phyloP scores from a whole-genome alignment of 1,140 invertebrate species.

The Lycorma delicatula region DNA sequence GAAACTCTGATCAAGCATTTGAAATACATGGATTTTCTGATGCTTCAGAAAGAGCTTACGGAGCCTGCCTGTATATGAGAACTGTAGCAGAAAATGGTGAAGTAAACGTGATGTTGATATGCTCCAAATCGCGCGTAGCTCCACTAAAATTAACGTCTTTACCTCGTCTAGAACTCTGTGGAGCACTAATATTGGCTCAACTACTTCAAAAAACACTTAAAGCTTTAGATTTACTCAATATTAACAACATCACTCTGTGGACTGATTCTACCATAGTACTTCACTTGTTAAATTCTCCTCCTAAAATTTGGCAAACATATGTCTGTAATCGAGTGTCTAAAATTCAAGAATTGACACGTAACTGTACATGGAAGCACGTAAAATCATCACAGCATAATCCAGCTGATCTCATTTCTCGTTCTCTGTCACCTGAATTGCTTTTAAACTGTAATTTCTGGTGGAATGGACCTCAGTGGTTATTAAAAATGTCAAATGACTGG shows the following conservation, averaged over 20 bases:
- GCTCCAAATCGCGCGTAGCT: conserved; percentile 35
- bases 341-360: neutral
- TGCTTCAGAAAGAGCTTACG: conserved; percentile 29
- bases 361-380: neutral
- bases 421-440: no score
- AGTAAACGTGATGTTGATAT: conserved; percentile 22
- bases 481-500: no score
- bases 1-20: neutral
- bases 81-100: neutral
- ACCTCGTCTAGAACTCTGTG: conserved; percentile 39
- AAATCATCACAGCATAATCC: neutral
- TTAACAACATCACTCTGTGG: neutral
- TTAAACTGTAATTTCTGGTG: no score
- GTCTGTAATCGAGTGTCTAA: neutral
- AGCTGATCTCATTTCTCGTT: neutral
- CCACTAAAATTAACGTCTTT: conserved; percentile 36
- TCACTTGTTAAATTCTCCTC: neutral
- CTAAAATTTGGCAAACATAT: neutral
- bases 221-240: neutral
- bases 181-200: conserved; percentile 30
- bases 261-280: neutral
- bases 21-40: conserved; percentile 33
- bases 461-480: no score
- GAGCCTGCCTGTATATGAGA: conserved; percentile 26
- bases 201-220: neutral